Conservation (phyloP, 2,888 invertebrate genomes). For the Trachelus tabidus region DNA sequence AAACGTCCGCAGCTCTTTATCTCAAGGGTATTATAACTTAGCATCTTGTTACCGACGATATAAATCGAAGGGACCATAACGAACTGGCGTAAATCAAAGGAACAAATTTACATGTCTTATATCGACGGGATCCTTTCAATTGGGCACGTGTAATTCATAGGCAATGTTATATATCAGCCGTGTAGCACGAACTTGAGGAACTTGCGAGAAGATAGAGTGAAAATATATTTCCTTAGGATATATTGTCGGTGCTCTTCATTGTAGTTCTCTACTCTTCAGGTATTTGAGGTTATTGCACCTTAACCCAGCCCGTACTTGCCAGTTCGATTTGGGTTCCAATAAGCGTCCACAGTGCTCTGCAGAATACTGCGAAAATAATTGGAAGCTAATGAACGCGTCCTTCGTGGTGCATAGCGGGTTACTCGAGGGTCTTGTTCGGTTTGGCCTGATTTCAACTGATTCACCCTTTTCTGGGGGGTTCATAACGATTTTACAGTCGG, state of each 20-base stretch:
- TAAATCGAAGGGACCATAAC: constrained; percentile 12
- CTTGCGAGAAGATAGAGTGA: not conserved
- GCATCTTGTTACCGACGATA: not conserved
- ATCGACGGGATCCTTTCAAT: too few species aligned
- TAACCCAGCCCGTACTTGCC: not conserved
- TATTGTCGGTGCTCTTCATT: fast-evolving
- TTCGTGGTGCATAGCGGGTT: not conserved
- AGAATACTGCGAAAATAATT: constrained; percentile 50
- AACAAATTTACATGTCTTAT: too few species aligned
- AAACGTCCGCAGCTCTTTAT: not conserved
- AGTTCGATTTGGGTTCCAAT: not conserved
- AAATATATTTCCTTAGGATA: not conserved
- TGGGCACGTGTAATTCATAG: too few species aligned
- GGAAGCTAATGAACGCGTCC: constrained; percentile 51
- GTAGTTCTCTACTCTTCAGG: too few species aligned
- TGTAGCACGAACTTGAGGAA: not conserved
- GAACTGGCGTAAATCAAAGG: too few species aligned
- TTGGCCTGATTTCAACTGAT: not conserved
- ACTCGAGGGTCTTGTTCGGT: not conserved
- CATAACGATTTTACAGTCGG: not conserved
- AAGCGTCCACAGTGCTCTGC: not conserved
- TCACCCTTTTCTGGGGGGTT: not conserved
- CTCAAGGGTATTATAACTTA: constrained; percentile 22
- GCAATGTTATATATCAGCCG: too few species aligned
- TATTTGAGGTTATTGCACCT: not conserved